phyloP scores from a whole-genome alignment of 2,888 invertebrate species.

The Apodemia hepburni region DNA sequence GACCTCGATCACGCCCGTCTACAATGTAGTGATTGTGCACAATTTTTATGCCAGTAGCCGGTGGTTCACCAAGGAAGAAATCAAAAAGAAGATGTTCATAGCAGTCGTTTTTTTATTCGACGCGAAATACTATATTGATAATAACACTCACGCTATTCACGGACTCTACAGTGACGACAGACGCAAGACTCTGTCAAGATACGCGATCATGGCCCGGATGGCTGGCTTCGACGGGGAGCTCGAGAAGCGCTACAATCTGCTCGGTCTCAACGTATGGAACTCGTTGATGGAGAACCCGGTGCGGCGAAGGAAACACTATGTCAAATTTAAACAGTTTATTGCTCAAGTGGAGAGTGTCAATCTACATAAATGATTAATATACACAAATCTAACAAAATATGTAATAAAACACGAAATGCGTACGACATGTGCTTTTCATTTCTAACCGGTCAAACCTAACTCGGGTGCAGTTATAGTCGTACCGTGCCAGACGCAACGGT shows the following conservation, averaged over 20 bases:
- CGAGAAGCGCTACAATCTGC: constrained; percentile 17
- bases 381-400: constrained; percentile 11
- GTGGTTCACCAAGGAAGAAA: constrained; percentile 17
- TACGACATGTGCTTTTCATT: not conserved
- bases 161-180: constrained; percentile 16
- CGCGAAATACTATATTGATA: constrained; percentile 12
- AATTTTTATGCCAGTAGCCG: constrained; percentile 16
- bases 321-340: constrained; percentile 12
- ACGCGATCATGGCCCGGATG: constrained; percentile 15
- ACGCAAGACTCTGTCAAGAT: constrained; percentile 16
- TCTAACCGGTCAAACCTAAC: too few relatives aligned
- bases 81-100: constrained; percentile 12
- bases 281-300: constrained; percentile 15
- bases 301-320: constrained; percentile 14
- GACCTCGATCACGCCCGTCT: constrained; percentile 15
- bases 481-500: not conserved
- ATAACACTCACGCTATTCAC: constrained; percentile 11
- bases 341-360: constrained; percentile 12
- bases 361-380: constrained; percentile 2
- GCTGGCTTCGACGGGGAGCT: constrained; percentile 16
- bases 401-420: not conserved
- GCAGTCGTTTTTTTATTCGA: constrained; percentile 16
- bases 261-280: constrained; percentile 14
- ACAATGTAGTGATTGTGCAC: constrained; percentile 17
- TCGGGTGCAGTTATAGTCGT: too few relatives aligned